These are phyloP conservation scores for Matsumurasca onukii DNA, from an alignment of 1,140 invertebrate species.

Conservation along the genomic window DNA sequence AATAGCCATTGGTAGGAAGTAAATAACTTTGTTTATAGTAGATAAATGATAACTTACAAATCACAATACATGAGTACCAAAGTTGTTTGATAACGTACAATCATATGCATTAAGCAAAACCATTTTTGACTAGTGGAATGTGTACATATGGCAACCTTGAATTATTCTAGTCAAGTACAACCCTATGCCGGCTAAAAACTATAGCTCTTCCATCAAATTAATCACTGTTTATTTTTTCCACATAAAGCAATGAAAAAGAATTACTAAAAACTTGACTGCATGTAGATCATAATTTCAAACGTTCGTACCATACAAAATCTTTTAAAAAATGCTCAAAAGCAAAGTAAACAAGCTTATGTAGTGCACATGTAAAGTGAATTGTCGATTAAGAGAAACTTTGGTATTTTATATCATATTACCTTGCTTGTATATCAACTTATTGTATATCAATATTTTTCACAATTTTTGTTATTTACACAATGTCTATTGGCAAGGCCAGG, in stretches of 20 bases:
- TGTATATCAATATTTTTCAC: too few relatives aligned
- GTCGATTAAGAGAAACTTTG: too few relatives aligned
- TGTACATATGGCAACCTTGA: neutral
- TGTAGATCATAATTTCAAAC: neutral
- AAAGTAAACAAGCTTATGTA: too few relatives aligned
- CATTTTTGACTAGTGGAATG: constrained; percentile 18
- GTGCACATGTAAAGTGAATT: too few relatives aligned
- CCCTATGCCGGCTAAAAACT: neutral
- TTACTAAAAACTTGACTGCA: neutral
- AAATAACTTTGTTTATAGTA: constrained; percentile 15
- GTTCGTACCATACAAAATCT: neutral
- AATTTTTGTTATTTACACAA: too few relatives aligned
- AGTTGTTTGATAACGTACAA: neutral
- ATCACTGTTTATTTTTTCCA: neutral
- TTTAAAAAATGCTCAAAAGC: neutral
- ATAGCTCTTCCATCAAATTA: neutral
- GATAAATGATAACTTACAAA: constrained; percentile 7
- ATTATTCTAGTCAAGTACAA: neutral
- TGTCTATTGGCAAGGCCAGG: too few relatives aligned
- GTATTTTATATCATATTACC: too few relatives aligned
- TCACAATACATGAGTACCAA: constrained; percentile 2
- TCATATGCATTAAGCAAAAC: neutral
- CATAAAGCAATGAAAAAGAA: neutral
- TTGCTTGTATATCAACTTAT: too few relatives aligned
- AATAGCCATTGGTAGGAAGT: neutral